Conservation (phyloP, 2,888 invertebrate genomes). For the Ischnura elegans region DNA sequence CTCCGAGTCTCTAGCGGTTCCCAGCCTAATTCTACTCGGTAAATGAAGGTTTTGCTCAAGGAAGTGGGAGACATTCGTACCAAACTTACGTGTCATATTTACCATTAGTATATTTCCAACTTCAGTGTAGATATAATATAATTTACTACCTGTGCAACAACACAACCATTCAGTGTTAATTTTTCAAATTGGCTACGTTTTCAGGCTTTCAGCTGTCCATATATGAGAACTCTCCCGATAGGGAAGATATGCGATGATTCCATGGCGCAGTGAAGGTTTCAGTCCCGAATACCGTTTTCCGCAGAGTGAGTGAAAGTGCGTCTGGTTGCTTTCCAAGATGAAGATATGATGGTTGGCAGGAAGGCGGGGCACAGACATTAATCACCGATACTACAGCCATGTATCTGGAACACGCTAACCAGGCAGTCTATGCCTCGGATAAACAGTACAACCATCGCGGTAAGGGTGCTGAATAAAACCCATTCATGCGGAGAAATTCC, state of each 20-base stretch:
- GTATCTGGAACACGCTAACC: conserved; percentile 39
- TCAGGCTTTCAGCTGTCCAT: too few species aligned
- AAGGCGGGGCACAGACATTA: conserved; percentile 16
- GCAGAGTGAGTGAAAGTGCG: conserved; percentile 1
- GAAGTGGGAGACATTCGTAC: too few species aligned
- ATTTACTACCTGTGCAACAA: too few species aligned
- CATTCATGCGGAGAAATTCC: conserved; percentile 20
- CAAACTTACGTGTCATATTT: too few species aligned
- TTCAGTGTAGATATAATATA: too few species aligned
- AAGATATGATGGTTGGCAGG: conserved; percentile 19
- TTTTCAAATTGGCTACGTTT: too few species aligned
- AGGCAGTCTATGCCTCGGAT: not conserved
- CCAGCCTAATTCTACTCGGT: too few species aligned
- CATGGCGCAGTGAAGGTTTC: not conserved
- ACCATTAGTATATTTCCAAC: too few species aligned
- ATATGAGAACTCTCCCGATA: too few species aligned
- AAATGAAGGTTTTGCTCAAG: too few species aligned
- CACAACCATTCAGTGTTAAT: too few species aligned
- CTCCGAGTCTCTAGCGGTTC: too few species aligned
- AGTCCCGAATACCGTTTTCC: not conserved
- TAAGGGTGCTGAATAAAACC: not conserved
- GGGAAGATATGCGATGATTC: not conserved
- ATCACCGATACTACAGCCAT: conserved; percentile 36
- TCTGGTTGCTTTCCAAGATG: not conserved
- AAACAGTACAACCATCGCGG: not conserved